These are phyloP conservation scores for Tenthredo livida DNA, from an alignment of 2,888 invertebrate genomes.

Conservation along the genomic window DNA sequence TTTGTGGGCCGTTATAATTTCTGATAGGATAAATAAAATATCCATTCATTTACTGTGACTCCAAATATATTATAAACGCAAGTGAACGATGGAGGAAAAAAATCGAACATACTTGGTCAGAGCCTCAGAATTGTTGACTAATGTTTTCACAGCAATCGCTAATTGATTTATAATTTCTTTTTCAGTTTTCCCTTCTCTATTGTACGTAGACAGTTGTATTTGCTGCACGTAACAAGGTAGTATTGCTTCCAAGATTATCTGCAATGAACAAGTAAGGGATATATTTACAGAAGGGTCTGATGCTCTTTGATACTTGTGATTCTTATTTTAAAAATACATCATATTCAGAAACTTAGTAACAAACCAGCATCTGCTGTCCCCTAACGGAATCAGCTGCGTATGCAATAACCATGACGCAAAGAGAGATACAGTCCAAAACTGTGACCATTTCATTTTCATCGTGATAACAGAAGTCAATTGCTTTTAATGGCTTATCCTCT, in stretches of 20 bases:
- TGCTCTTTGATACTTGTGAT: not conserved
- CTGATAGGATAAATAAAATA: conserved; percentile 77
- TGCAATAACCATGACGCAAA: conserved; percentile 99
- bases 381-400: conserved; percentile 97
- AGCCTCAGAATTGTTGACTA: conserved; percentile 97
- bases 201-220: conserved; percentile 93
- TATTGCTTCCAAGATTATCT: conserved; percentile 98
- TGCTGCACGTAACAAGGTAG: conserved; percentile 97
- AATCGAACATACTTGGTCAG: conserved; percentile 89
- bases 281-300: not conserved
- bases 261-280: conserved; percentile 53
- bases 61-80: not conserved
- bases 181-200: conserved; percentile 95
- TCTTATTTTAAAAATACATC: not conserved
- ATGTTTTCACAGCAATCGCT: conserved; percentile 95
- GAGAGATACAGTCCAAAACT: conserved; percentile 97
- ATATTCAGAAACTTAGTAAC: conserved; percentile 65
- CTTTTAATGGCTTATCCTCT: conserved; percentile 93
- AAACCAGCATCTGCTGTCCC: conserved; percentile 94
- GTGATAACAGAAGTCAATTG: conserved; percentile 99
- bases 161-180: conserved; percentile 95
- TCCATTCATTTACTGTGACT: not conserved
- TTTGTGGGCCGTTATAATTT: conserved; percentile 96
- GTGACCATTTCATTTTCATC: conserved; percentile 99
- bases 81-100: not conserved